Base-by-base conservation (phyloP, 2,113 vertebrate species). In the Rana temporaria region DNA sequence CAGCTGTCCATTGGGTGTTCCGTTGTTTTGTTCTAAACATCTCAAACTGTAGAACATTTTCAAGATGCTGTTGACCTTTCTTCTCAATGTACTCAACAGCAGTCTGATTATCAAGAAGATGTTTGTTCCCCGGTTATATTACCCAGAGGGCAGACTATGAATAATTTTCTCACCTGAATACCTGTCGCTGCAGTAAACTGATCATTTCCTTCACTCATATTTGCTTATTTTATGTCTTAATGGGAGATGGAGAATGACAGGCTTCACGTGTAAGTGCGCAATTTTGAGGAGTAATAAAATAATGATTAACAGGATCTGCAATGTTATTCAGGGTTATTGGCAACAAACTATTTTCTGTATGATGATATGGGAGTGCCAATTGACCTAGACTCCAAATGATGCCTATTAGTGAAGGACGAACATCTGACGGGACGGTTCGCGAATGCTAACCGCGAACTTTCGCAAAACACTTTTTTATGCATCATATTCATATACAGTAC, bases 11-110 rank as follows among this genome's bases (percentile, higher is more conserved):
- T 82, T 30, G 75, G 52, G 80, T 38, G 19, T 75, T 57, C 59
- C 26, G 72, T 65, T 75, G 80, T 64, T 75, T 75, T 75, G 71
- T 74, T 82, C 66, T 67, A 30, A 22, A 20, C 73, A 75, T 30
- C 71, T 59, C 66, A 73, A 59, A 75, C 63, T 75, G 48, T 75
- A 75, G 53, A 82, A 67, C 71, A 82, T 75, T 82, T 82, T 73
- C 17, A 75, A 82, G 70, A 82, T 82, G 71, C 53, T 82, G 69
- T 75, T 82, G 80, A 82, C 80, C 80, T 82, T 82, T 82, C 30
- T 52, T 57, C 73, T 75, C 71, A 82, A 75, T 82, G 62, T 82
- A 75, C 71, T 59, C 63, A 67, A 82, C 80, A 32, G 80, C 53
- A 67, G 52, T 30, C 67, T 82, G 70, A 82, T 74, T 82, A 66